Base-by-base conservation (phyloP, 2,888 invertebrate species). In the Panzeria rudis region DNA sequence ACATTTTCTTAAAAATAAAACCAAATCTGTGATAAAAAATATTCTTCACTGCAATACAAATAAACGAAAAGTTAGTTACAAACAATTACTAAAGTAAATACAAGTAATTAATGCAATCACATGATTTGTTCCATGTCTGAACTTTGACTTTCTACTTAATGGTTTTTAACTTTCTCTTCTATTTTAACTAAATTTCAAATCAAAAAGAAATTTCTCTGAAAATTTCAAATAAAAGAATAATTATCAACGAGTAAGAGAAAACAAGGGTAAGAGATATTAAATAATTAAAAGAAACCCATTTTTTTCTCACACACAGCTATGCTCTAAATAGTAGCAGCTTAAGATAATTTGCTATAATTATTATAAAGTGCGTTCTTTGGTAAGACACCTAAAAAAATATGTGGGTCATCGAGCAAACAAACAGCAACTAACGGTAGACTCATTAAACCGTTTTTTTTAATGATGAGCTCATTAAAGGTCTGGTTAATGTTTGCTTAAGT, bases 71-170 rank as follows among this genome's bases (percentile, higher is more conserved):
- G 11, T 23, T 15, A 11, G 1, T 54, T 50, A 9, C n/a, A 8
- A 17, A 50, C 3, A 20, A 17, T 20, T 8, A 25, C 1, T 54
- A 25, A 54, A 3, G 11, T 9, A 3, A 38, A 38, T 11, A 11
- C 9, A 20, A 50, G 2, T 6, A 5, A 11, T 25, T 6, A 54
- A 29, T 13, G 5, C 17, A 64, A 35, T n/a, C 25, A 17, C 1
- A 35, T 38, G 32, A 38, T 69, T 71, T 72, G 35, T 59, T n/a
- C 3, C 25, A 77, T n/a, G 32, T 17, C 17, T 83, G 78, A 78
- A 83, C 83, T 79, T 71, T 84, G 75, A 64, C 75, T 79, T 66
- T 75, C 69, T 75, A 64, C n/a, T 61, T 64, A 61, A 64, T 17
- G n/a, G 9, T 35, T 38, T 52, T n/a, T 25, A 69, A 66, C 75